These are phyloP conservation scores for Arizona elegans DNA, from an alignment of 2,113 vertebrate species.

Conservation along the genomic window DNA sequence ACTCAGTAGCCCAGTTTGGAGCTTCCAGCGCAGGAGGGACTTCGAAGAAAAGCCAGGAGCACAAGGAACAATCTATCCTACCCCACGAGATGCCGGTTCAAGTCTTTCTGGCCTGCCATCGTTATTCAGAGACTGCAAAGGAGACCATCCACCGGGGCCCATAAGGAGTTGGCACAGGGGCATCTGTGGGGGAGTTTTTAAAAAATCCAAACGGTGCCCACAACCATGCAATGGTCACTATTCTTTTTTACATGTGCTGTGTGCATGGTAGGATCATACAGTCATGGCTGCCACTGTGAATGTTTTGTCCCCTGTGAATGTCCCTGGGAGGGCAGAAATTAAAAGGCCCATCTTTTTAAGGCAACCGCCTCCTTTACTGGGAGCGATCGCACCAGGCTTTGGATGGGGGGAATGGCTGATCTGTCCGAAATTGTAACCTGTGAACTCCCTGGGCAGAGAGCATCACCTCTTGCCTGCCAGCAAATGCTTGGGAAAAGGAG, in stretches of 20 bases:
- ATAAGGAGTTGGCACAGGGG: background rate
- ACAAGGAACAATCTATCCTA: background rate
- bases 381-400: background rate
- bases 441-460: background rate
- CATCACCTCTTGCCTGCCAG: background rate
- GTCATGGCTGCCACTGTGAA: background rate
- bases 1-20: background rate
- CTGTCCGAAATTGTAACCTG: background rate
- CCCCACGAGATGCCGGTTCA: background rate
- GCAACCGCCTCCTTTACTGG: background rate
- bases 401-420: background rate
- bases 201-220: background rate
- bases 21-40: background rate
- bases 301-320: background rate
- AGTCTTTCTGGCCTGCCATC: background rate
- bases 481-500: background rate
- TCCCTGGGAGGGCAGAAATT: background rate
- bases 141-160: background rate
- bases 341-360: background rate
- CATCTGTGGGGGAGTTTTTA: background rate
- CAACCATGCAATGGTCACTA: background rate
- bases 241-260: background rate
- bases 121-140: background rate
- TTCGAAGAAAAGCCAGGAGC: background rate
- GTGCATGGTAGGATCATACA: background rate